Percentiles rank a stretch among this genome's conserved stretches.
Conservation (phyloP, 2,113 vertebrate genomes). For the Panthera tigris region DNA sequence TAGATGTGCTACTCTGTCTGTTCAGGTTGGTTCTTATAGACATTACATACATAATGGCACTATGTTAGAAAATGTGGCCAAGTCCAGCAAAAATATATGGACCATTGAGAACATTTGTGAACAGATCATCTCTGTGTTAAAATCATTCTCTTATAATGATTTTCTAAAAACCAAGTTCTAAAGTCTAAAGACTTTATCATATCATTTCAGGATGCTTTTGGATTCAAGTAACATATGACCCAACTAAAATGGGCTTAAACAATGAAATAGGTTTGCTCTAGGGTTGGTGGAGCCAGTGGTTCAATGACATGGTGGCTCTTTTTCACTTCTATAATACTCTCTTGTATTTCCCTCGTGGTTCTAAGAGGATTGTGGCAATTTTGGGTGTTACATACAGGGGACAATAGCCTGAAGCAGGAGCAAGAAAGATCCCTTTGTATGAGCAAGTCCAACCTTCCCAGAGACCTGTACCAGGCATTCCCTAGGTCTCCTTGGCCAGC, state of each 20-base stretch:
- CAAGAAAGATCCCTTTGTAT: neutral
- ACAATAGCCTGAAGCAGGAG: neutral
- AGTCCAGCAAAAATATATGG: constrained; percentile 24
- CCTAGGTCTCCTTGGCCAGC: neutral
- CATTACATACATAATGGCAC: neutral
- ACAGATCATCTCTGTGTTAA: neutral
- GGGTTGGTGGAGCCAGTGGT: neutral
- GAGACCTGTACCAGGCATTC: neutral
- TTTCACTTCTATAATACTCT: neutral
- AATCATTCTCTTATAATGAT: neutral
- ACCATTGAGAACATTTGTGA: constrained; percentile 16
- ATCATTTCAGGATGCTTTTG: constrained; percentile 20
- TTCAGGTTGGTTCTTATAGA: neutral
- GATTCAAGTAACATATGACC: neutral
- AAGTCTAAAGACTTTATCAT: neutral
- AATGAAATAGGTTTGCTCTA: neutral
- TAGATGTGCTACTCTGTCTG: neutral
- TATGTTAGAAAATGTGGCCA: neutral
- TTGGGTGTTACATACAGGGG: neutral
- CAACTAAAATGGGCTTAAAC: neutral
- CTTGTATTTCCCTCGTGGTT: neutral
- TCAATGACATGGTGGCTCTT: neutral
- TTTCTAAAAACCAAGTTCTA: neutral
- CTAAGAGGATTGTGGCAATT: neutral
- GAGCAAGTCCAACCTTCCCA: neutral